Evolutionary conservation across 2,888 invertebrate species (phyloP), one percentile per base, ranked within the genome.

Genomic region (Cosmorhoe ocellata): DNA sequence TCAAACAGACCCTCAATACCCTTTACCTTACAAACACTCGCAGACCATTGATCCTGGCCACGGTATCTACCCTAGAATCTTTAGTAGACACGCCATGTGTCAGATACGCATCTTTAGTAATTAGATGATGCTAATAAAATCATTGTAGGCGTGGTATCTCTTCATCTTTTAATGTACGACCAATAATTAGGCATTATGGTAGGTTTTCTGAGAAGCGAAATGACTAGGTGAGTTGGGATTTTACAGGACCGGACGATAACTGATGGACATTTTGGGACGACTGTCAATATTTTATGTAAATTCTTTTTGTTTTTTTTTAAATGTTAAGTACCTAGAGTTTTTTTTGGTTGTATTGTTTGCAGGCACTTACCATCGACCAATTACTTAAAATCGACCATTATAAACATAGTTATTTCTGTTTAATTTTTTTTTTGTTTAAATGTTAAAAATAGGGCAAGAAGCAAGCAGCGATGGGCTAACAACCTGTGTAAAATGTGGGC

Each of bases 111-210:
- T 85, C 86, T 72, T 71, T 71, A 74, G 79, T 86, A 86, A 87
- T 87, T 85, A 86, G 85, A 86, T 86, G 83, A 81, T 69, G 70
- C 71, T 84, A 84, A 85, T 84, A 84, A 84, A 84, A 84, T 84
- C 77, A 81, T 84, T 79, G 79, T 62, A 61, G 71, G 66, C 58
- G 64, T 52, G 57, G 34, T 10, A 80, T 80, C 79, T 71, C 52
- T 39, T 60, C 59, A 74, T 73, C 73, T 67, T 61, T 48, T 37
- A 28, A 48, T 44, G 44, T 36, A 44, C 14, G 13, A 24, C 6
- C 11, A 27, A 26, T 43, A 43, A 44, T 43, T 32, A 32, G 30
- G 27, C 24, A 24, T 1, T 24, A 26, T 13, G 40, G 3, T 12
- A 4, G 18, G 2, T 32, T 39, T 27, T 24, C 36, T 26, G 11